Evolutionary conservation across 2,113 vertebrate genomes (phyloP), one percentile per base, ranked within the genome.

Genomic region (Gallinago undulata): DNA sequence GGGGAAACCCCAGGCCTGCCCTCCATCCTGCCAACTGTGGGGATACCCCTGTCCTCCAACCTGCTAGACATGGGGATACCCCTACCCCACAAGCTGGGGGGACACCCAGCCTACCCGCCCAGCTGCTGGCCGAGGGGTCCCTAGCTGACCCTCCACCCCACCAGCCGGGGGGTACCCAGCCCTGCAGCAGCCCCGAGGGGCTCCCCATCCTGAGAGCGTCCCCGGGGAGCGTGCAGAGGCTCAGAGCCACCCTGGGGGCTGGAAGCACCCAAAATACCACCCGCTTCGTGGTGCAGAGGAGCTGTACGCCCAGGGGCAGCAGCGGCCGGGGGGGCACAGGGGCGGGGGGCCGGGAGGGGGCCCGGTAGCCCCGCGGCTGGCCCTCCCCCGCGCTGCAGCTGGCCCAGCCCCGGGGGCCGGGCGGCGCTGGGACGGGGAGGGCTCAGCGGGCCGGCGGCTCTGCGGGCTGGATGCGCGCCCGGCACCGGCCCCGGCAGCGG

Each of bases 401-500:
- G 90, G 90, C 83, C 83, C 94, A 51, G 84, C 90, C 91, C 94
- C 68, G 30, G 68, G 78, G 81, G 89, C 80, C 51, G 89, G 80
- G 41, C 88, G 63, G 91, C 53, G n/a, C 55, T 51, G 68, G 62
- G 78, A 18, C 41, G 90, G 93, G 68, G 76, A 79, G 90, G 82
- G 67, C 83, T 82, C 78, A 78, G 68, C 43, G 55, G 56, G 79
- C 73, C 69, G 75, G 48, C n/a, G 48, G 73, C 56, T 70, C 48
- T 48, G 50, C 43, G 63, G 47, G 66, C 53, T 37, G 87, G 64
- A 66, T 59, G 73, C 22, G 39, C 18, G 23, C 67, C 57, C 28
- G 57, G 59, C 19, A 22, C 48, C 31, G 48, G 76, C 77, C 18
- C 68, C 63, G 41, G 78, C 21, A 23, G 11, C 64, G 37, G 48